A percentile compares a stretch with the other conserved stretches of the same genome.
phyloP scores from a whole-genome alignment of 1,140 invertebrate genomes.

The Anastatus disparis region DNA sequence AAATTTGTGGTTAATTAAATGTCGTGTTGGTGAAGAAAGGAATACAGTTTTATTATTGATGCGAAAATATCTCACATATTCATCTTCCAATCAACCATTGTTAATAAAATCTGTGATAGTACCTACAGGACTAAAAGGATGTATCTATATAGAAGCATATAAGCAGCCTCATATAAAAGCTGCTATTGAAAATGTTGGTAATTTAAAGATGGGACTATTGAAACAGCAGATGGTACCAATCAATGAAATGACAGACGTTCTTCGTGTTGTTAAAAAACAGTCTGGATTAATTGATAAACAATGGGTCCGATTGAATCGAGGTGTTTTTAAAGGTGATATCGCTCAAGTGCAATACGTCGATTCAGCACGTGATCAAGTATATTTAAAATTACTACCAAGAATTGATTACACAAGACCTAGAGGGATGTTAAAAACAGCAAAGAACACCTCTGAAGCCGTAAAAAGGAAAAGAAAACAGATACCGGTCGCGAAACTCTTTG shows the following conservation, averaged over 20 bases:
- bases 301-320: conserved; percentile 94
- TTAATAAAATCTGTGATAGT: conserved; percentile 97
- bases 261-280: conserved; percentile 94
- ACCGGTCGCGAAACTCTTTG: conserved; percentile 94
- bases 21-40: conserved; percentile 97
- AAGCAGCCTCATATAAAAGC: conserved; percentile 98
- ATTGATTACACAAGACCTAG: conserved; percentile 94
- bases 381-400: conserved; percentile 92
- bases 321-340: conserved; percentile 96
- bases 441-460: conserved; percentile 79
- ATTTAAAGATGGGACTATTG: conserved; percentile 87
- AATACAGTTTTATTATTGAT: no score
- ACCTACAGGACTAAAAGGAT: conserved; percentile 95
- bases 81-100: conserved; percentile 75
- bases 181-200: no score
- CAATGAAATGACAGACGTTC: no score
- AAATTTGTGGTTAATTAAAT: conserved; percentile 99
- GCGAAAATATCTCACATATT: conserved; percentile 92
- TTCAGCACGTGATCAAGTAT: conserved; percentile 94
- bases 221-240: conserved; percentile 93
- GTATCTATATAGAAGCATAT: conserved; percentile 98
- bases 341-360: conserved; percentile 94
- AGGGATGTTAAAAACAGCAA: conserved; percentile 82
- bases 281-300: conserved; percentile 91
- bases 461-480: no score